Evolutionary conservation across 1,140 invertebrate species (phyloP).

Genomic region (Meloidogyne floridensis): DNA sequence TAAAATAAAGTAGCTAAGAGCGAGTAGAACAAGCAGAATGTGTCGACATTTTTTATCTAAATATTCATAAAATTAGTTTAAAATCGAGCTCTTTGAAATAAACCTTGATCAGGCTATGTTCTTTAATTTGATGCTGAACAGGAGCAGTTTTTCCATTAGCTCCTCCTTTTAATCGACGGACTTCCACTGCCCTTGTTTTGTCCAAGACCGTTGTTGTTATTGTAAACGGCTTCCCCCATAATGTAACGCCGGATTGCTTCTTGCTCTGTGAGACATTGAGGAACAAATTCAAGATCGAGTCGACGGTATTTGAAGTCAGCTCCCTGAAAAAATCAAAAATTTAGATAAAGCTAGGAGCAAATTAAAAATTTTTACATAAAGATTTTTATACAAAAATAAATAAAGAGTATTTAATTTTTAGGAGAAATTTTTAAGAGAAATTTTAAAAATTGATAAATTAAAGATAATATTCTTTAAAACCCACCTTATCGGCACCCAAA

Average conservation of each 20-base stretch:
- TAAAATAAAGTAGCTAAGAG: background rate
- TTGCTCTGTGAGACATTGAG: background rate
- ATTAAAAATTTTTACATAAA: no score
- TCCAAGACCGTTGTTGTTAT: background rate
- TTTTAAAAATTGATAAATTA: no score
- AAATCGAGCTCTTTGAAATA: no score
- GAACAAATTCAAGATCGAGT: conserved; percentile 8
- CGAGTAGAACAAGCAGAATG: conserved; percentile 10
- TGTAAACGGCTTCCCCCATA: background rate
- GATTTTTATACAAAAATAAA: no score
- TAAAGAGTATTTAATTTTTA: no score
- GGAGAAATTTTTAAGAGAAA: no score
- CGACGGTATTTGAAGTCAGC: background rate
- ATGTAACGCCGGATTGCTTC: background rate
- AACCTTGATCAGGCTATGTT: no score
- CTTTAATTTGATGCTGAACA: background rate
- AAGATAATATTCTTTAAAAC: no score
- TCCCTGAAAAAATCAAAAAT: no score
- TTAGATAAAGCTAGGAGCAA: no score
- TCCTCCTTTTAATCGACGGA: background rate
- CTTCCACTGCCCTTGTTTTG: background rate
- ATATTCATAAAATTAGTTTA: no score
- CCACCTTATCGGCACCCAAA: conserved; percentile 6
- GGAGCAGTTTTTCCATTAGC: background rate
- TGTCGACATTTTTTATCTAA: background rate